phyloP scores from a whole-genome alignment of 2,888 invertebrate species.

The Nysson spinosus region DNA sequence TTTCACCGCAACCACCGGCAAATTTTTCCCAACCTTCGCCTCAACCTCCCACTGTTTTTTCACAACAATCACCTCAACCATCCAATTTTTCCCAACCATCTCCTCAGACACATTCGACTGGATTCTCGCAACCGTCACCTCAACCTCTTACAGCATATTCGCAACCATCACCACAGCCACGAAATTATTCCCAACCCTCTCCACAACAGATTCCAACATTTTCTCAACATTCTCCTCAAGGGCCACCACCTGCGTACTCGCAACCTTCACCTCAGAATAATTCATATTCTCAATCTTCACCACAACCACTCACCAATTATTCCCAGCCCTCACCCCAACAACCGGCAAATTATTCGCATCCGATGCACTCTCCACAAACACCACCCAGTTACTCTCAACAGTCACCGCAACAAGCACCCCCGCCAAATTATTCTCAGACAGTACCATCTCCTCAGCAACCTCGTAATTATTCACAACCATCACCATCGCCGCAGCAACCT shows the following conservation, averaged over 20 bases:
- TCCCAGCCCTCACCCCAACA: constrained; percentile 75
- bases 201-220: constrained; percentile 65
- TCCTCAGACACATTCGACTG: constrained; percentile 52
- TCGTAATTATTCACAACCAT: constrained; percentile 67
- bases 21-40: constrained; percentile 48
- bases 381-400: constrained; percentile 78
- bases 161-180: constrained; percentile 64
- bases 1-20: constrained; percentile 29
- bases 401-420: constrained; percentile 74
- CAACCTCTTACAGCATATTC: constrained; percentile 65
- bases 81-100: constrained; percentile 75
- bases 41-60: constrained; percentile 57
- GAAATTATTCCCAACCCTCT: constrained; percentile 68
- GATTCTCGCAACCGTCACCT: constrained; percentile 73
- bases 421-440: constrained; percentile 63
- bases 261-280: constrained; percentile 62
- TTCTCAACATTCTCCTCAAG: constrained; percentile 67
- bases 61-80: constrained; percentile 71
- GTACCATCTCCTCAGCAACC: constrained; percentile 76
- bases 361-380: constrained; percentile 68
- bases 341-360: constrained; percentile 68
- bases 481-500: constrained; percentile 65
- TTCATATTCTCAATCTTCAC: constrained; percentile 63
- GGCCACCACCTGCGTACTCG: constrained; percentile 77
- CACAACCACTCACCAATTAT: constrained; percentile 75